A percentile compares a stretch with the other conserved stretches of the same genome.
Evolutionary conservation across 2,888 invertebrate species (phyloP).

Genomic region (Cremastinae sp.): DNA sequence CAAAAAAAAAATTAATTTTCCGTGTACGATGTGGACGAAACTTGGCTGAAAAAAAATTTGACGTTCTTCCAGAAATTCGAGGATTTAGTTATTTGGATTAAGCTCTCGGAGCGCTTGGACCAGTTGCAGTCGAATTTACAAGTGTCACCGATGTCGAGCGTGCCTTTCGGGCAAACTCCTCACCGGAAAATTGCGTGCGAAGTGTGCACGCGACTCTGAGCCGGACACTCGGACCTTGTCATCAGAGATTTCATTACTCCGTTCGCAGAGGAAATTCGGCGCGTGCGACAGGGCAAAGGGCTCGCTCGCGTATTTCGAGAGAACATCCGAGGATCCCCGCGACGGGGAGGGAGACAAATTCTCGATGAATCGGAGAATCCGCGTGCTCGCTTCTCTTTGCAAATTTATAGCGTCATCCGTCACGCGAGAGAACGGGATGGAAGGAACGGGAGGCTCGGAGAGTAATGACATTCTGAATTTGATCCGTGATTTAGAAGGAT

Average conservation of each 20-base stretch:
- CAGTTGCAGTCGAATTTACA: too few species aligned
- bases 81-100: too few species aligned
- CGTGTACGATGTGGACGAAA: too few species aligned
- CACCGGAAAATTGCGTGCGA: too few species aligned
- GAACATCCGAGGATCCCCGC: background rate
- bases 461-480: constrained; percentile 63
- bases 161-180: too few species aligned
- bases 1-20: constrained; percentile 27
- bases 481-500: constrained; percentile 64
- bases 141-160: too few species aligned
- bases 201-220: background rate
- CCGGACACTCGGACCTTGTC: too few species aligned
- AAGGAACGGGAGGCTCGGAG: background rate
- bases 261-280: background rate
- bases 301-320: background rate
- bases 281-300: background rate
- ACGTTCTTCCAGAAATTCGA: too few species aligned
- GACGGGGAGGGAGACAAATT: constrained; percentile 3
- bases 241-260: too few species aligned
- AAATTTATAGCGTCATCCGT: constrained; percentile 71
- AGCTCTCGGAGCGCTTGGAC: too few species aligned
- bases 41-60: too few species aligned
- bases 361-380: constrained; percentile 39
- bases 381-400: constrained; percentile 32
- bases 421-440: constrained; percentile 52